phyloP scores from a whole-genome alignment of 2,888 invertebrate species.

The Clepsis dumicolana region DNA sequence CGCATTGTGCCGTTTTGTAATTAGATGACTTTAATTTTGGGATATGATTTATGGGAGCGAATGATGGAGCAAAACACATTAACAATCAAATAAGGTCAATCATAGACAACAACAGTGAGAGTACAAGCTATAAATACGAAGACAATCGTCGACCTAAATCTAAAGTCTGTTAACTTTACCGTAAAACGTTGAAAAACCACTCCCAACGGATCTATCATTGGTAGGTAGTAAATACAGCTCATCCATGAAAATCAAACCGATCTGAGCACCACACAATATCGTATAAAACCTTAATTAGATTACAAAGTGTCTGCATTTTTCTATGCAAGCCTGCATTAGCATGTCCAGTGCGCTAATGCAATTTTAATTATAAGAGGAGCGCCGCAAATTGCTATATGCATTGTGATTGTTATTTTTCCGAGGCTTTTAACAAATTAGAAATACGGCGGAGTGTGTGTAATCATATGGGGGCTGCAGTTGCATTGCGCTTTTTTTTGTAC shows the following conservation, averaged over 20 bases:
- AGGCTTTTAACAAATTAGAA: constrained; percentile 84
- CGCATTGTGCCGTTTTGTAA: constrained; percentile 66
- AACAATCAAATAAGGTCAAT: background rate
- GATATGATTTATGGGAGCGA: constrained; percentile 33
- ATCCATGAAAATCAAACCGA: background rate
- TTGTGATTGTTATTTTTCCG: constrained; percentile 82
- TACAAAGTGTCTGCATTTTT: constrained; percentile 67
- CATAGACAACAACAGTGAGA: too few relatives aligned
- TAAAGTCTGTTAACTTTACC: too few relatives aligned
- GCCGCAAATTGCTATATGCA: constrained; percentile 77
- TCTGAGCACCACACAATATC: constrained; percentile 7
- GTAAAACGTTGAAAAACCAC: too few relatives aligned
- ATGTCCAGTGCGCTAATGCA: constrained; percentile 78
- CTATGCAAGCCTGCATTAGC: constrained; percentile 76
- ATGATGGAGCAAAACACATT: background rate
- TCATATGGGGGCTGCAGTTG: constrained; percentile 19
- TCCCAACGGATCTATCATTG: too few relatives aligned
- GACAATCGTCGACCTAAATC: background rate
- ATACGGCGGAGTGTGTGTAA: constrained; percentile 50
- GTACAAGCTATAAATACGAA: too few relatives aligned
- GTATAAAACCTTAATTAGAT: constrained; percentile 63
- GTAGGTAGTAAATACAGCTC: too few relatives aligned
- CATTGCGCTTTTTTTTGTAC: constrained; percentile 5
- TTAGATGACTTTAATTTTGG: constrained; percentile 60
- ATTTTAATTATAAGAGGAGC: constrained; percentile 85